These are phyloP conservation scores for Ophioninae sp. DNA, from an alignment of 2,888 invertebrate species.

Conservation along the genomic window DNA sequence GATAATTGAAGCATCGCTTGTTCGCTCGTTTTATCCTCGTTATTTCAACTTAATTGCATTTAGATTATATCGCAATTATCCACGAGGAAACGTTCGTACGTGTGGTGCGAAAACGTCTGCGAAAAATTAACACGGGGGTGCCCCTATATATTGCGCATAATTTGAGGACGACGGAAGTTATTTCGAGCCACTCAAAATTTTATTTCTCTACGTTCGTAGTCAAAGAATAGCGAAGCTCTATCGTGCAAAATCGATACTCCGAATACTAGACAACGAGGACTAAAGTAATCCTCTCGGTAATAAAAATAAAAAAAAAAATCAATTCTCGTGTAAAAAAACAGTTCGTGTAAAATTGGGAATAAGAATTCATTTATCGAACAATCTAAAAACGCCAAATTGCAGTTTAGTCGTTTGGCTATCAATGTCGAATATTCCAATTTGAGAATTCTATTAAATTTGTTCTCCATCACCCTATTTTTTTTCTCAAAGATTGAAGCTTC, in stretches of 20 bases:
- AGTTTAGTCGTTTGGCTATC: neutral
- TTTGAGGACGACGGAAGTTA: neutral
- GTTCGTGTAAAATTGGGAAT: neutral
- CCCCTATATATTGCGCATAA: neutral
- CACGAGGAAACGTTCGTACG: neutral
- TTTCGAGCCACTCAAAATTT: neutral
- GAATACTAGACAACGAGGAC: neutral
- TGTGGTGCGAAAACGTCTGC: constrained; percentile 5
- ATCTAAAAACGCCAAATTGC: neutral
- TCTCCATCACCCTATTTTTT: neutral
- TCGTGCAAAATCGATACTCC: neutral
- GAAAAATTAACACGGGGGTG: constrained; percentile 1
- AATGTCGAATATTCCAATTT: too few species aligned
- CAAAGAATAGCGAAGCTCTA: neutral
- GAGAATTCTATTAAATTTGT: neutral
- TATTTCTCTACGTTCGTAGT: neutral
- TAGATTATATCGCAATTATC: constrained; percentile 31
- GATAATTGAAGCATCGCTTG: constrained; percentile 23
- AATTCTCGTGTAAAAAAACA: neutral
- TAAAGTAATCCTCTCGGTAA: neutral
- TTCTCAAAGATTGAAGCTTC: neutral
- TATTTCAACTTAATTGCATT: constrained; percentile 23
- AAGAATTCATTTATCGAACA: neutral
- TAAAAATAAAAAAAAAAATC: neutral
- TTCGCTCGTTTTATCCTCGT: constrained; percentile 32